Percentiles rank a stretch among this genome's conserved stretches.
Conservation (phyloP, 2,888 invertebrate species). For the Thymelicus acteon region DNA sequence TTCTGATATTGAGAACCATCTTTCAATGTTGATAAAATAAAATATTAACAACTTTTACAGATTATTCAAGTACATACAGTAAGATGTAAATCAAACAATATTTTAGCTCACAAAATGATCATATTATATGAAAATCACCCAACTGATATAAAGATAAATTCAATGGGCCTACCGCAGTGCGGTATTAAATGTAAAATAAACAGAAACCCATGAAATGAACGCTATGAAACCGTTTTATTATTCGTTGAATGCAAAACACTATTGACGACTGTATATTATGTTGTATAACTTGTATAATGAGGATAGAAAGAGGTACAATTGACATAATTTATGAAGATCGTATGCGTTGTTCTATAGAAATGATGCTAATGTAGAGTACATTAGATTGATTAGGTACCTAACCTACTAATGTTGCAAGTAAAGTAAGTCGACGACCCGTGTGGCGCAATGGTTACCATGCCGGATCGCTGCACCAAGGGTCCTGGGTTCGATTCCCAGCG, state of each 20-base stretch:
- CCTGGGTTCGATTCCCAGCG: too few species aligned
- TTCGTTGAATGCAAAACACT: slow-evolving; percentile 23
- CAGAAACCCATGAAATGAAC: slow-evolving; percentile 59
- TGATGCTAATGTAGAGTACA: not conserved
- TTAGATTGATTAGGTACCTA: too few species aligned
- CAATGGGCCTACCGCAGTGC: slow-evolving; percentile 67
- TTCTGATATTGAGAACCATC: too few species aligned
- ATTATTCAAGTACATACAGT: too few species aligned
- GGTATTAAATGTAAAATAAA: slow-evolving; percentile 56
- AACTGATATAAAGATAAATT: slow-evolving; percentile 58
- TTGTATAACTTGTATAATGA: slow-evolving; percentile 3
- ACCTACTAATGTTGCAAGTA: not conserved
- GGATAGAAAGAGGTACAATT: slow-evolving; percentile 1
- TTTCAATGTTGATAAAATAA: too few species aligned
- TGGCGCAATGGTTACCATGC: too few species aligned
- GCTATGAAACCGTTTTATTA: slow-evolving; percentile 41
- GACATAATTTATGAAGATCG: slow-evolving; percentile 3
- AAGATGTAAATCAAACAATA: not conserved
- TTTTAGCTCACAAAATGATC: not conserved
- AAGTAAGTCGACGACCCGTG: too few species aligned
- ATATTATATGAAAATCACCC: slow-evolving; percentile 1
- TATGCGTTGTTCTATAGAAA: slow-evolving; percentile 3
- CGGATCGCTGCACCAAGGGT: too few species aligned
- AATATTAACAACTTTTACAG: too few species aligned
- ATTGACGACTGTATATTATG: slow-evolving; percentile 20